These are phyloP conservation scores for Carposina sasakii DNA, from an alignment of 1,140 invertebrate species.

Conservation along the genomic window DNA sequence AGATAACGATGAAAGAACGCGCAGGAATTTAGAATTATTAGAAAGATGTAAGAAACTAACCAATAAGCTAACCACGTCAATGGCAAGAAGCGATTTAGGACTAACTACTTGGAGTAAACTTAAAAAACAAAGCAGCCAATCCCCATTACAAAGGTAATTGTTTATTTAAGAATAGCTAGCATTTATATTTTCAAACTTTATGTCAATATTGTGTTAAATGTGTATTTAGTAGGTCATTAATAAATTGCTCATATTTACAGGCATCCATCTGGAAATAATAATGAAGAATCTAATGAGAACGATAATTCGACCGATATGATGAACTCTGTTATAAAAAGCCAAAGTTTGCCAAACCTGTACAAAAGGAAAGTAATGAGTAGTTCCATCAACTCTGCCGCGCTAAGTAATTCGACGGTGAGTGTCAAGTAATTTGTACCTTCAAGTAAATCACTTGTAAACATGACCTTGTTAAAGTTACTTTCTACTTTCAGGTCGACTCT, in stretches of 20 bases:
- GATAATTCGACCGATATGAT: constrained; percentile 59
- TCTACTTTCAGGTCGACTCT: constrained; percentile 67
- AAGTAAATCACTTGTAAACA: neutral
- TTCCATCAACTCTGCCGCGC: constrained; percentile 63
- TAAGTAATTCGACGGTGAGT: constrained; percentile 77
- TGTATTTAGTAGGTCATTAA: neutral
- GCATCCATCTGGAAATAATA: constrained; percentile 87
- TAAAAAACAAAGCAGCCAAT: constrained; percentile 74
- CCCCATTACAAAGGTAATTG: constrained; percentile 64
- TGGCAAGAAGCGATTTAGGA: constrained; percentile 87
- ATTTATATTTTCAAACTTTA: neutral
- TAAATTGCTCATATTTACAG: constrained; percentile 50
- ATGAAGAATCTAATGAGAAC: constrained; percentile 68
- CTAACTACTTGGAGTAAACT: constrained; percentile 90
- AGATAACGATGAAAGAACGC: constrained; percentile 71
- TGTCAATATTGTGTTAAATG: neutral
- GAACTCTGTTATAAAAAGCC: constrained; percentile 77
- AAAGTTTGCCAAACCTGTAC: constrained; percentile 82
- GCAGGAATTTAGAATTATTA: constrained; percentile 71
- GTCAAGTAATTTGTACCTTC: constrained; percentile 21
- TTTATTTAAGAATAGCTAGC: neutral
- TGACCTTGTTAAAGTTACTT: constrained; percentile 16
- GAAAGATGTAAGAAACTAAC: constrained; percentile 69
- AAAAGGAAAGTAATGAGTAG: constrained; percentile 61
- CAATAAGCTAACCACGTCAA: constrained; percentile 78